Conservation (phyloP, 2,888 invertebrate genomes). For the Hydroisotoma schaefferi region DNA sequence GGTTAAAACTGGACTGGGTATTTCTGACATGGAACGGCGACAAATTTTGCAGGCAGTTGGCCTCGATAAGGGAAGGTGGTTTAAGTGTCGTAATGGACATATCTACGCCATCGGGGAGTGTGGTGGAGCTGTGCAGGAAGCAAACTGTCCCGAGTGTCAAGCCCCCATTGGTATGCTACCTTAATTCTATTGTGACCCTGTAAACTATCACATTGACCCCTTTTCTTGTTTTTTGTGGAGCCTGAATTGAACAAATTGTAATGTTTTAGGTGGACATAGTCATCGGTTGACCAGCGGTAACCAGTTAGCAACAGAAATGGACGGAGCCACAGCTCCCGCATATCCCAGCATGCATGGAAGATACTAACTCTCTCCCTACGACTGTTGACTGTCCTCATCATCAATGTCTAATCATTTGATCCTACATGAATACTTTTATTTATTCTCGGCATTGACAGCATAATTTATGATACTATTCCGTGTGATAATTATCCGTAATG, state of each 20-base stretch:
- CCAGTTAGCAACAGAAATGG: conserved; percentile 52
- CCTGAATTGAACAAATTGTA: neutral
- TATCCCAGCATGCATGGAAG: conserved; percentile 18
- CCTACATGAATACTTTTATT: no score
- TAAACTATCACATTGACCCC: neutral
- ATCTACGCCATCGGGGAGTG: conserved; percentile 65
- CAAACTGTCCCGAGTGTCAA: conserved; percentile 53
- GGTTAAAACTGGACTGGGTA: conserved; percentile 33
- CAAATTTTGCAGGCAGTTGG: conserved; percentile 27
- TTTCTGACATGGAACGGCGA: conserved; percentile 28
- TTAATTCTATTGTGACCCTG: neutral
- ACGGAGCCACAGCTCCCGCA: conserved; percentile 49
- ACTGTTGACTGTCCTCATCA: no score
- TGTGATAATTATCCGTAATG: no score
- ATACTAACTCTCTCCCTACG: no score
- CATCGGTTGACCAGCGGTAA: conserved; percentile 53
- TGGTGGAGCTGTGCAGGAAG: conserved; percentile 60
- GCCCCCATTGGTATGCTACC: conserved; percentile 51
- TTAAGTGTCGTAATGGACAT: conserved; percentile 68
- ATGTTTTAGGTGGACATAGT: conserved; percentile 50
- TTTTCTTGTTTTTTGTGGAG: neutral
- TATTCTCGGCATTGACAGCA: no score
- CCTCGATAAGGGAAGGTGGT: conserved; percentile 59
- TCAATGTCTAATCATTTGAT: no score
- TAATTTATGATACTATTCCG: no score